These are phyloP conservation scores for Octopus bimaculoides DNA, from an alignment of 1,140 invertebrate species.

Conservation along the genomic window DNA sequence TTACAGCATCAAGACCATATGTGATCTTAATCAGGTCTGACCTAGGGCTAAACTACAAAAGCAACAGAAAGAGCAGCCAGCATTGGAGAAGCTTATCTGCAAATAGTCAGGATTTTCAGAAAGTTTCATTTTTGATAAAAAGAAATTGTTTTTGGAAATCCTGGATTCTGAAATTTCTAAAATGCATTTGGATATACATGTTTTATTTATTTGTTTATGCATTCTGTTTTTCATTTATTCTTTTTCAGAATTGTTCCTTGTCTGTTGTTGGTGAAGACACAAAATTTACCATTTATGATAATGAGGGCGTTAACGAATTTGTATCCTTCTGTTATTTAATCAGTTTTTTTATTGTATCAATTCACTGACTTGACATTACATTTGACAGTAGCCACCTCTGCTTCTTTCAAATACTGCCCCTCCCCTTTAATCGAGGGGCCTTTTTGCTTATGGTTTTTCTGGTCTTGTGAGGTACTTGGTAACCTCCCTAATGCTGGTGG, in stretches of 20 bases:
- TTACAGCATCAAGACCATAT: too few species aligned
- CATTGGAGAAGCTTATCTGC: too few species aligned
- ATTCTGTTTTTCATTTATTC: constrained; percentile 17
- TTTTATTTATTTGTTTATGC: not conserved
- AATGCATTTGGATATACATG: too few species aligned
- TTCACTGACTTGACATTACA: not conserved
- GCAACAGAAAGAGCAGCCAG: too few species aligned
- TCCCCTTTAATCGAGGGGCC: not conserved
- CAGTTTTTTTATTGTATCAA: too few species aligned
- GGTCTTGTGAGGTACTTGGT: not conserved
- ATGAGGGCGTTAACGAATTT: constrained; percentile 70
- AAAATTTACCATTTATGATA: constrained; percentile 77
- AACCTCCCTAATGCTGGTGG: not conserved
- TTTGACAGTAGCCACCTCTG: not conserved
- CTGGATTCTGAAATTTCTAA: too few species aligned
- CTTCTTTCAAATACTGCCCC: not conserved
- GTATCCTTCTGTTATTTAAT: constrained; percentile 48
- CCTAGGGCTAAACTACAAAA: too few species aligned
- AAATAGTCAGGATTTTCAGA: too few species aligned
- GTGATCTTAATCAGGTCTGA: too few species aligned
- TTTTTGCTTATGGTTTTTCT: not conserved
- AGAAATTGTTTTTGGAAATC: too few species aligned
- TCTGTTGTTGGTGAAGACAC: constrained; percentile 82
- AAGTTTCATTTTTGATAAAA: too few species aligned
- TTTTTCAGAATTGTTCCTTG: constrained; percentile 82